Percentiles rank a stretch among this genome's conserved stretches.
Conservation (phyloP, 2,888 invertebrate species). For the Phortica okadai region DNA sequence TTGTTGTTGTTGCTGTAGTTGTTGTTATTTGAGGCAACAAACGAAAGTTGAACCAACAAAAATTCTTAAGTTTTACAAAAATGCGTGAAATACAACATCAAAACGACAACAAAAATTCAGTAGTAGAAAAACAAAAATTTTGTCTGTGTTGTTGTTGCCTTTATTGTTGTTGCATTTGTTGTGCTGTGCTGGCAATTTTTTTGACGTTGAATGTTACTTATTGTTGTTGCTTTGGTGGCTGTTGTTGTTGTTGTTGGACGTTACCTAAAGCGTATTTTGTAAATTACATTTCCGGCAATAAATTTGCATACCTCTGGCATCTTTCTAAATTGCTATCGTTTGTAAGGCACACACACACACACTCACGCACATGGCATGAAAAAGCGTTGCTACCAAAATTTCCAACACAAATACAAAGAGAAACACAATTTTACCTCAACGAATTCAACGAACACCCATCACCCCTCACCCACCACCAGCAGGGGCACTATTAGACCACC, state of each 20-base stretch:
- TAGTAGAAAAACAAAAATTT: too few species aligned
- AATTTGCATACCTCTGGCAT: slow-evolving; percentile 76
- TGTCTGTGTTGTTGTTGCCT: too few species aligned
- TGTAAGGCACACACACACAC: slow-evolving; percentile 53
- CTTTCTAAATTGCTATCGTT: slow-evolving; percentile 75
- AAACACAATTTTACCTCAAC: neutral
- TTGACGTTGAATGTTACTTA: slow-evolving; percentile 26
- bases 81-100: neutral
- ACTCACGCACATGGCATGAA: neutral
- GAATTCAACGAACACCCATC: neutral
- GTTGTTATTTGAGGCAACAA: slow-evolving; percentile 1
- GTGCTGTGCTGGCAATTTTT: neutral
- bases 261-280: slow-evolving; percentile 74
- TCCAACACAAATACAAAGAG: neutral
- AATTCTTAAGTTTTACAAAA: neutral
- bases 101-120: neutral
- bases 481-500: neutral
- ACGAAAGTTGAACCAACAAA: neutral
- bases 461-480: slow-evolving; percentile 6
- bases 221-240: slow-evolving; percentile 36
- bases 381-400: slow-evolving; percentile 1
- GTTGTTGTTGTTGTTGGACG: slow-evolving; percentile 50
- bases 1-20: neutral
- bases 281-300: slow-evolving; percentile 77
- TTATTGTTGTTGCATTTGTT: neutral